Conservation (phyloP, 2,113 vertebrate species). For the Bubo scandiacus region DNA sequence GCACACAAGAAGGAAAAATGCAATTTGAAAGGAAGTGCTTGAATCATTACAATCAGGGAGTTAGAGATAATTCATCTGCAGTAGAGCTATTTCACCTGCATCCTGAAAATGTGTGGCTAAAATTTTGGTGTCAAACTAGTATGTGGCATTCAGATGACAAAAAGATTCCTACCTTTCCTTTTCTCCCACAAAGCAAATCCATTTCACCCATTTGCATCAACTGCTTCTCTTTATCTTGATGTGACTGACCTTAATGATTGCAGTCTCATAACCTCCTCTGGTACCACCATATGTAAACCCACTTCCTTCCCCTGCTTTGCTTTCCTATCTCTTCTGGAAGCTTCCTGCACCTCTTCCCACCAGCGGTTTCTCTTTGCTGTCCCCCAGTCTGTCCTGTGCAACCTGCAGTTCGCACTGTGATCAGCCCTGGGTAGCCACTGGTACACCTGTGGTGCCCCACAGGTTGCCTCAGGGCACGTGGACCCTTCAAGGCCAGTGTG, state of each 20-base stretch:
- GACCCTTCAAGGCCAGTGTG: background rate
- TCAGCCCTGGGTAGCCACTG: background rate
- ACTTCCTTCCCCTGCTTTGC: background rate
- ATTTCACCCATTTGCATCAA: background rate
- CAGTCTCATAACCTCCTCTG: background rate
- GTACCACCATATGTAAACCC: background rate
- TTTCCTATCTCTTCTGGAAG: background rate
- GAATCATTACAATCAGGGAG: background rate
- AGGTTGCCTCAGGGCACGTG: background rate
- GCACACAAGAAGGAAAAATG: background rate
- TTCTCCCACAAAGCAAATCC: background rate
- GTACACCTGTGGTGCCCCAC: background rate
- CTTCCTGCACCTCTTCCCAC: background rate
- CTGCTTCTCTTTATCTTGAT: background rate
- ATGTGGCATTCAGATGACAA: background rate
- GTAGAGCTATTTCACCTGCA: background rate
- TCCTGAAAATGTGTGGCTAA: background rate
- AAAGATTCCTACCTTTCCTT: background rate
- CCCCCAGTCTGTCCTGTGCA: background rate
- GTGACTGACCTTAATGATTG: background rate
- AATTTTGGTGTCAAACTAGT: background rate
- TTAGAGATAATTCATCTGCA: background rate
- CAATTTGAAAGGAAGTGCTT: conserved; percentile 23
- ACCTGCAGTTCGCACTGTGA: rapidly evolving
- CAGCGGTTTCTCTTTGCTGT: background rate